A percentile compares a stretch with the other conserved stretches of the same genome.
Evolutionary conservation across 2,113 vertebrate species (phyloP).

Genomic region (Poicephalus gulielmi): DNA sequence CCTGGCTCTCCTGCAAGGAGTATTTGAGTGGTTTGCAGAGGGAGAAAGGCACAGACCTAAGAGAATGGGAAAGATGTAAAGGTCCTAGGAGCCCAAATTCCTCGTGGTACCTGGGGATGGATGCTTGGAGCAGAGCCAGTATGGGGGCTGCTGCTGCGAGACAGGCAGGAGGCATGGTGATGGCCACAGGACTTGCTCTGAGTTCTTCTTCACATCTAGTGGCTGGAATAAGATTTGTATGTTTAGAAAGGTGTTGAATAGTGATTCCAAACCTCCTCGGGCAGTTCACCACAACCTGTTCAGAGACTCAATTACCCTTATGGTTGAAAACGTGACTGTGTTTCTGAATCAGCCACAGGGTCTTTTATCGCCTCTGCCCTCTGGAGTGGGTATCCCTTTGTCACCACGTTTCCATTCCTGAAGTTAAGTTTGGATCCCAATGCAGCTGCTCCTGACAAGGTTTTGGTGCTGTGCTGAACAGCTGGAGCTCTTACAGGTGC

Average conservation of each 20-base stretch:
- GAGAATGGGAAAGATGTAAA: neutral
- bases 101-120: fast-evolving
- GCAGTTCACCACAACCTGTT: neutral
- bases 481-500: neutral
- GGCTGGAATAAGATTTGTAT: neutral
- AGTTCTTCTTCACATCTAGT: fast-evolving
- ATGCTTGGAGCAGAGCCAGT: neutral
- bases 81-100: neutral
- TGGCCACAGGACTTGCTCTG: neutral
- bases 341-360: fast-evolving
- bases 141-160: fast-evolving
- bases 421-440: neutral
- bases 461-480: neutral
- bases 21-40: neutral
- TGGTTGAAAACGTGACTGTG: fast-evolving
- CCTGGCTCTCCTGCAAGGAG: fast-evolving
- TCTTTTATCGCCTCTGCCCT: neutral
- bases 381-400: neutral
- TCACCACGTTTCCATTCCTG: fast-evolving
- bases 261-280: neutral
- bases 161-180: fast-evolving
- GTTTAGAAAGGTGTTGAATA: neutral
- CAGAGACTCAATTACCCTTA: neutral
- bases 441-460: fast-evolving
- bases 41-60: too few species aligned